These are phyloP conservation scores for Megathymus violae DNA, from an alignment of 1,140 invertebrate species.

Conservation along the genomic window DNA sequence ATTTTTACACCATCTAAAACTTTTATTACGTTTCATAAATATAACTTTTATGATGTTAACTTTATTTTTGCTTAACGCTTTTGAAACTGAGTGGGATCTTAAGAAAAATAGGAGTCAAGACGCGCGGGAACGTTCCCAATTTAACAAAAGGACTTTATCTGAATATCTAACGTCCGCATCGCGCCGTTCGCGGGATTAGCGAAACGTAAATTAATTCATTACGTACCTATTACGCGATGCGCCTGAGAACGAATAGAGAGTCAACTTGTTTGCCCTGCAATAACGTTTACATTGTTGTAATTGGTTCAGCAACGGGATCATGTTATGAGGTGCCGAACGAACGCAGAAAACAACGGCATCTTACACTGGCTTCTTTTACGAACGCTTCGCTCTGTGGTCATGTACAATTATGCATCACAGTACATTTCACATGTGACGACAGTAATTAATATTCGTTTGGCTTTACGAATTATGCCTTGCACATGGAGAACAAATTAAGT, in stretches of 20 bases:
- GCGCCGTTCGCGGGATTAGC: slow-evolving; percentile 30
- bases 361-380: too few relatives aligned
- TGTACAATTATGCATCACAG: too few relatives aligned
- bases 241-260: not conserved
- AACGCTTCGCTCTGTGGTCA: too few relatives aligned
- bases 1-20: slow-evolving; percentile 32
- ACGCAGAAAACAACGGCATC: too few relatives aligned
- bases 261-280: too few relatives aligned
- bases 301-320: too few relatives aligned
- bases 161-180: slow-evolving; percentile 36
- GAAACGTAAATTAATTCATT: slow-evolving; percentile 40
- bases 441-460: too few relatives aligned
- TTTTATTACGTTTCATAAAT: slow-evolving; percentile 40
- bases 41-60: slow-evolving; percentile 41
- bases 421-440: too few relatives aligned
- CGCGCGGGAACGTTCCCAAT: slow-evolving; percentile 45
- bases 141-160: slow-evolving; percentile 43
- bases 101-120: slow-evolving; percentile 35
- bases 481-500: too few relatives aligned
- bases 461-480: too few relatives aligned
- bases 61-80: slow-evolving; percentile 38
- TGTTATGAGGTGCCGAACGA: too few relatives aligned
- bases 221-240: not conserved
- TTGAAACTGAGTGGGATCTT: slow-evolving; percentile 26
- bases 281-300: too few relatives aligned